Base-by-base conservation (phyloP, 2,797 vertebrate genomes). In the Centropyge bicolor region DNA sequence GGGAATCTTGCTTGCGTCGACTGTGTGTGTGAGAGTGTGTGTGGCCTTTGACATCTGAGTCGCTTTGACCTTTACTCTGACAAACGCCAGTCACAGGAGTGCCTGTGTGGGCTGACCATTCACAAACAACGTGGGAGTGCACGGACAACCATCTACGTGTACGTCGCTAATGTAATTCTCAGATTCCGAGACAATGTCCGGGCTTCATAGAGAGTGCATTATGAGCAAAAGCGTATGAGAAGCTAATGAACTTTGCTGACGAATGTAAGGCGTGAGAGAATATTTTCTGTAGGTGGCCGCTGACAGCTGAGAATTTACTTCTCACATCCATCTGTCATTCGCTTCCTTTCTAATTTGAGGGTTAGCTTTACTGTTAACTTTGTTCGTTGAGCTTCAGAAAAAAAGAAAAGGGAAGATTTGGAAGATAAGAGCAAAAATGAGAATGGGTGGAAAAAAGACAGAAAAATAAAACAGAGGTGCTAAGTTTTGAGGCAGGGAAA, bases 41-140 rank as follows among this genome's bases (percentile, higher is more conserved):
- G 63, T 60, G 86, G 67, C 87, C 85, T 91, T 74, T 89, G 89
- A 88, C 90, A 61, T 88, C 75, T 85, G 91, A 85, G 79, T 84
- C 22, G 2, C 36, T 70, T 35, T 82, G 86, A 84, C 91, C 85
- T 91, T 82, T 68, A 67, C 40, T 63, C 77, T 76, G 88, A 54
- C 79, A 69, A 45, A 81, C 84, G 78, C 56, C 64, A 71, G 82
- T 84, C 87, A 88, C 62, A 75, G 80, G 74, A 86, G 75, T 31
- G 41, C 52, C 43, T 74, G 82, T 68, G 91, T 91, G 88, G 90
- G 89, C 83, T 22, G 69, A 72, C 83, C 83, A 51, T 86, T 85
- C 72, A 80, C 86, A 91, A 88, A 91, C 89, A 88, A 81, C 10
- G 76, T 69, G 76, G 82, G 84, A 63, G 57, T 24, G 51, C 81